A percentile compares a stretch with the other conserved stretches of the same genome.
These are phyloP conservation scores for Scytalopus superciliaris DNA, from an alignment of 2,113 vertebrate species.

Conservation along the genomic window DNA sequence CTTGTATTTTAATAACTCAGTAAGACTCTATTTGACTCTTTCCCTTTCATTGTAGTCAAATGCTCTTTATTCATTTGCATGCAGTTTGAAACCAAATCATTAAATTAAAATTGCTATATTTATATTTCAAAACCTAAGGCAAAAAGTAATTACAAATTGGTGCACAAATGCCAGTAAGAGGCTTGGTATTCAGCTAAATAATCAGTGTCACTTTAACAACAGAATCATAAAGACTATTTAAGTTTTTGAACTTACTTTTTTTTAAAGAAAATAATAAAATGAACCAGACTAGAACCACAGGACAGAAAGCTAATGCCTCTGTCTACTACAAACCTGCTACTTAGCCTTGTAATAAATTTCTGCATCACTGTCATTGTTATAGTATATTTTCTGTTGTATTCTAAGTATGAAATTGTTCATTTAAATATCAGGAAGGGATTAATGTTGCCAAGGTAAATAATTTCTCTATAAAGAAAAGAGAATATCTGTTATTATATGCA, in stretches of 20 bases:
- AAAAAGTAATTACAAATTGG: slow-evolving; percentile 16
- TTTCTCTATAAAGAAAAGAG: not conserved
- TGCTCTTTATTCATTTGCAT: not conserved
- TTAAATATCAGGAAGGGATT: not conserved
- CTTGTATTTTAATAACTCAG: not conserved
- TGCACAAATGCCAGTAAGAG: not conserved
- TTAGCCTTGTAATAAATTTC: not conserved
- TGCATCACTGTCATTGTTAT: not conserved
- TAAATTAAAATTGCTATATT: slow-evolving; percentile 47
- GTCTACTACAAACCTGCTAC: not conserved
- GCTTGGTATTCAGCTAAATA: not conserved
- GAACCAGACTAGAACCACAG: not conserved
- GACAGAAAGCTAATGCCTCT: not conserved
- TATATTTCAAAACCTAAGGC: not conserved
- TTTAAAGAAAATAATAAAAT: not conserved
- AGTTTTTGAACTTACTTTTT: not conserved
- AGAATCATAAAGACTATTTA: not conserved
- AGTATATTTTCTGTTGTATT: not conserved
- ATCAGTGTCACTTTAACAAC: not conserved
- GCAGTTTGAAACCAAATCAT: not conserved
- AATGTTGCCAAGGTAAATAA: not conserved
- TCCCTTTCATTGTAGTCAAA: not conserved
- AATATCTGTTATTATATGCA: not conserved
- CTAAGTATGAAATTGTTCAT: not conserved
- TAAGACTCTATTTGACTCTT: not conserved